Evolutionary conservation across 2,113 vertebrate genomes (phyloP).

Genomic region (Archilochus colubris): DNA sequence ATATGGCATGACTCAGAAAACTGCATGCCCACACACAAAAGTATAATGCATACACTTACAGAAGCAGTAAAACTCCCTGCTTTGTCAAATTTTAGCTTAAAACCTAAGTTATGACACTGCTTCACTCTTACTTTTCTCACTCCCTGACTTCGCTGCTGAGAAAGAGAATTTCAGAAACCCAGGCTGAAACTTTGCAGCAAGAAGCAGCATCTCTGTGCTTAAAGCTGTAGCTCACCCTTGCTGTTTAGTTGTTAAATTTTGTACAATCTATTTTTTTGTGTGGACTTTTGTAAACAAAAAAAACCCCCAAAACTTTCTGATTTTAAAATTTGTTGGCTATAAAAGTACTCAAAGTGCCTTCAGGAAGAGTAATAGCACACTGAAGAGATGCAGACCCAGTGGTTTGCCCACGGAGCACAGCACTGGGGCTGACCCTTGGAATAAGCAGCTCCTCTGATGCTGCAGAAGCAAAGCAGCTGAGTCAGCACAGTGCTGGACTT

Average conservation of each 20-base stretch:
- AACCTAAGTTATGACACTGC: fast-evolving
- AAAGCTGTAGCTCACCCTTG: background rate
- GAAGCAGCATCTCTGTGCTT: background rate
- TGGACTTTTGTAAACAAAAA: background rate
- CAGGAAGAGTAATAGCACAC: background rate
- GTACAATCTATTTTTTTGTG: background rate
- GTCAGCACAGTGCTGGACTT: background rate
- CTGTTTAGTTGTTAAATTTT: fast-evolving
- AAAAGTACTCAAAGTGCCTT: background rate
- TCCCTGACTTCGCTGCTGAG: background rate
- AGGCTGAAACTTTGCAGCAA: background rate
- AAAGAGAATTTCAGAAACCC: background rate
- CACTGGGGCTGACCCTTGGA: background rate
- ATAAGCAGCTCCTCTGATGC: background rate
- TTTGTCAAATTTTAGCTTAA: background rate
- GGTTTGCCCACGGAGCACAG: background rate
- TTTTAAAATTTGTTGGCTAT: background rate
- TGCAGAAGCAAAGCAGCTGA: background rate
- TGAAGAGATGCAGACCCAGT: background rate
- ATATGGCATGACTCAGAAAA: background rate
- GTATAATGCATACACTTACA: background rate
- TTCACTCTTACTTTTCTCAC: background rate
- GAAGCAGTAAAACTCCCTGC: background rate
- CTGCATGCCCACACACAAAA: background rate
- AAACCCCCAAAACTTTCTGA: background rate